Base-by-base conservation (phyloP, 2,888 invertebrate genomes). In the Allacma fusca region DNA sequence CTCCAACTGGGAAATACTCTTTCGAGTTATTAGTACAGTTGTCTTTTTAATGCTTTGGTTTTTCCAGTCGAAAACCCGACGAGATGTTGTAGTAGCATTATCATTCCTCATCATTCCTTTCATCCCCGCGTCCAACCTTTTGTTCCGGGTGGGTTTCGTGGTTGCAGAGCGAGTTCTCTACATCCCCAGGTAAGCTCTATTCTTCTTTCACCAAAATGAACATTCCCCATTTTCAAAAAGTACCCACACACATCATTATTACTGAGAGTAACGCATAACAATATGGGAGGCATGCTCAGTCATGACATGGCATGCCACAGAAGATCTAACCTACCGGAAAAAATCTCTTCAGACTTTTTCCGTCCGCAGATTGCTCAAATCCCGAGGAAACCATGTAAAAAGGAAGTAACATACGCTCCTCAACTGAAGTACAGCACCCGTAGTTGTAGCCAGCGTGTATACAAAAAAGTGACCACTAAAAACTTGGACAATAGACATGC, bases 91-190 rank as follows among this genome's bases (percentile, higher is more conserved):
- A 16, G 89, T 91, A 57, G 92, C 92, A 0, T 86, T 93, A 83
- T 88, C 93, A 87, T 88, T 95, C 83, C 88, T 95, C 80, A 90
- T 93, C 77, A 88, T 95, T 75, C 94, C 95, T 2, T 95, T 94
- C 87, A 89, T 96, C 73, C 95, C 95, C 1, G 95, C 95, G 0
- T 92, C 94, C 78, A 96, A 96, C 86, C 87, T 94, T 57, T 88
- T 93, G 78, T 91, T 93, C 82, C 93, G 93, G 0, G 93, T 93
- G 2, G 94, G 94, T 40, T 94, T 94, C 85, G 93, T 94, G 9
- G 91, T 96, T 0, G 96, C 96, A 0, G 96, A 96, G 87, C 89
- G 96, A 83, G 92, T 96, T 43, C 90, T 96, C 19, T 96, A 96
- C 87, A 94, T 96, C 85, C 95, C 96, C 72, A 93, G 91, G 93